Percentiles rank a stretch among this genome's conserved stretches.
These are phyloP conservation scores for Amniataba percoides DNA, from an alignment of 2,797 vertebrate species.

Conservation along the genomic window DNA sequence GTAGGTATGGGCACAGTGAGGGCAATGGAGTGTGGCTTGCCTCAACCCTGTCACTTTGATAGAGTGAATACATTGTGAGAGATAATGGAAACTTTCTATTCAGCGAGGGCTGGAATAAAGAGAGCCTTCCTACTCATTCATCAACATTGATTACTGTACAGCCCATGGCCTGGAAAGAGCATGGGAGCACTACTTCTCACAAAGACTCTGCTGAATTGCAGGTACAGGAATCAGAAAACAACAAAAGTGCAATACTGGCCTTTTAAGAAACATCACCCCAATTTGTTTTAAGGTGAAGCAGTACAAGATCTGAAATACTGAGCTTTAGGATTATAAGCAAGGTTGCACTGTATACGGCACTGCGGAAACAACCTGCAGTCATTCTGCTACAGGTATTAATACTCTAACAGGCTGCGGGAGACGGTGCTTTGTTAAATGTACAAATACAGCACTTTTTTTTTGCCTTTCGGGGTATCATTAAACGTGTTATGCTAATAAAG, in stretches of 20 bases:
- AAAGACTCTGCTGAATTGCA: slow-evolving; percentile 83
- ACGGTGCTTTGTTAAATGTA: slow-evolving; percentile 54
- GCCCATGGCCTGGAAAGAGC: slow-evolving; percentile 84
- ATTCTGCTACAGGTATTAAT: slow-evolving; percentile 26
- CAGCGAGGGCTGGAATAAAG: slow-evolving; percentile 93
- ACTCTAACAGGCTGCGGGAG: slow-evolving; percentile 25
- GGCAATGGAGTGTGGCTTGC: slow-evolving; percentile 90
- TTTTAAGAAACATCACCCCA: slow-evolving; percentile 83
- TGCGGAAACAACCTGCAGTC: slow-evolving; percentile 22
- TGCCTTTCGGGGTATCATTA: slow-evolving; percentile 49
- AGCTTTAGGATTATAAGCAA: slow-evolving; percentile 50
- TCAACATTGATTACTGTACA: slow-evolving; percentile 94
- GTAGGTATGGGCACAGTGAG: slow-evolving; percentile 85
- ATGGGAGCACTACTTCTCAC: slow-evolving; percentile 82
- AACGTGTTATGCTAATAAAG: slow-evolving; percentile 90
- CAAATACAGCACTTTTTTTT: slow-evolving; percentile 24
- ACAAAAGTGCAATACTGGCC: slow-evolving; percentile 82
- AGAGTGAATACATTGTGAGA: slow-evolving; percentile 96
- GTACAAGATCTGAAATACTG: slow-evolving; percentile 62
- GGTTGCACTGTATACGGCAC: slow-evolving; percentile 26
- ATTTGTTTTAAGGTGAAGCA: slow-evolving; percentile 81
- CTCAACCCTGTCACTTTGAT: slow-evolving; percentile 97
- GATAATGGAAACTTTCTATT: slow-evolving; percentile 99
- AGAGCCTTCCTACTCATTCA: slow-evolving; percentile 93
- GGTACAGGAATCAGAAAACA: slow-evolving; percentile 80